A percentile compares a stretch with the other conserved stretches of the same genome.
Conservation (phyloP, 37 sponge, comb jelly and placozoan species). For the Lycopodina hypogea region DNA sequence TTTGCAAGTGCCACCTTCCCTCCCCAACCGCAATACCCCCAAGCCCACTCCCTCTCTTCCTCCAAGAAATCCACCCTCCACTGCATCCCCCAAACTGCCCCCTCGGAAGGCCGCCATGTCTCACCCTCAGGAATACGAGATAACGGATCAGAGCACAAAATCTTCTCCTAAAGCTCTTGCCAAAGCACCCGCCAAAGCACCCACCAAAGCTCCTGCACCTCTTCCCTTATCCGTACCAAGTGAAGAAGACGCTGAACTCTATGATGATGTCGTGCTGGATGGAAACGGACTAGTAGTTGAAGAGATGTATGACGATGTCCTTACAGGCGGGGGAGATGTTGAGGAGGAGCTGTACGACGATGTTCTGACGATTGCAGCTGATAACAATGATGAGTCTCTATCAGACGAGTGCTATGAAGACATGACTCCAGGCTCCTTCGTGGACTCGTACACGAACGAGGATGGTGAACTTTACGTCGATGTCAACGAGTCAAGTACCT, state of each 20-base stretch:
- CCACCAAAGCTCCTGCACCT: background rate
- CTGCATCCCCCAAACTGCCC: slow-evolving; percentile 35
- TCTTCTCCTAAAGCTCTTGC: too few relatives aligned
- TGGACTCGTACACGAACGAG: slow-evolving; percentile 26
- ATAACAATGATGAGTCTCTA: background rate
- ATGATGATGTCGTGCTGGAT: slow-evolving; percentile 23
- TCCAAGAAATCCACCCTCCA: background rate
- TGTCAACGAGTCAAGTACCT: slow-evolving; percentile 19
- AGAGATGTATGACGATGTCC: slow-evolving; percentile 48
- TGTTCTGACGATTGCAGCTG: background rate
- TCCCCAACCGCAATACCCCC: slow-evolving; percentile 6
- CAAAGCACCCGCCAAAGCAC: background rate
- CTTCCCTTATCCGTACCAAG: background rate
- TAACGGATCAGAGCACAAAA: background rate
- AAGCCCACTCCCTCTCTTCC: slow-evolving; percentile 13
- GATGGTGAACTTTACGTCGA: slow-evolving; percentile 50
- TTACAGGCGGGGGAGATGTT: slow-evolving; percentile 11
- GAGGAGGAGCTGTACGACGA: slow-evolving; percentile 44
- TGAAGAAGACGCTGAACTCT: background rate
- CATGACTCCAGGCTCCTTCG: slow-evolving; percentile 5
- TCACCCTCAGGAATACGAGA: background rate
- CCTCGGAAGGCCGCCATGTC: slow-evolving; percentile 14
- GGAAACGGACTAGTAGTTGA: background rate
- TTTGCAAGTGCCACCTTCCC: slow-evolving; percentile 7
- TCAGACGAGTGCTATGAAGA: slow-evolving; percentile 47